Evolutionary conservation across 2,797 vertebrate species (phyloP).

Genomic region (Anguilla marmorata): DNA sequence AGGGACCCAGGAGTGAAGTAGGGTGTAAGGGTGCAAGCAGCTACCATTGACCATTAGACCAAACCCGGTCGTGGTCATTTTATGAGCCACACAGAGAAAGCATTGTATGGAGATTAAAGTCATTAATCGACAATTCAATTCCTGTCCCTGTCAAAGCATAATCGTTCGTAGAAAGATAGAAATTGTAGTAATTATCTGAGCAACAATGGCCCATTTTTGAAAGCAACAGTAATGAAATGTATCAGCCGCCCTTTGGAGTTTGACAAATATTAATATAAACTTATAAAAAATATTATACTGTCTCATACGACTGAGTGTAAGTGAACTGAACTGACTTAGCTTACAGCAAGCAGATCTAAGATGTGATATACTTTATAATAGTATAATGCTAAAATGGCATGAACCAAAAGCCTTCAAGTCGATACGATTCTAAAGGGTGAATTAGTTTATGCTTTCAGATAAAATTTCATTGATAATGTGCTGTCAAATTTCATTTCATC

Average conservation of each 20-base stretch:
- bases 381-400: background rate
- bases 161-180: background rate
- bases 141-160: background rate
- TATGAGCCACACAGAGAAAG: background rate
- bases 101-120: background rate
- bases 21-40: background rate
- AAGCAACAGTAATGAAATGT: background rate
- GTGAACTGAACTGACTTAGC: background rate
- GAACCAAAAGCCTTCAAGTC: background rate
- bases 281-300: background rate
- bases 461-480: slow-evolving; percentile 5
- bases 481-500: background rate
- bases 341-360: background rate
- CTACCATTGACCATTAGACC: background rate
- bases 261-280: background rate
- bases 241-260: background rate
- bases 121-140: background rate
- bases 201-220: background rate
- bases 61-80: background rate
- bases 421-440: background rate
- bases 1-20: background rate
- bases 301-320: background rate
- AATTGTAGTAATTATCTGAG: background rate
- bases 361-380: background rate
- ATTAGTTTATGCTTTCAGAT: slow-evolving; percentile 7